phyloP scores from a whole-genome alignment of 2,113 vertebrate species.

The Leptosomus discolor region DNA sequence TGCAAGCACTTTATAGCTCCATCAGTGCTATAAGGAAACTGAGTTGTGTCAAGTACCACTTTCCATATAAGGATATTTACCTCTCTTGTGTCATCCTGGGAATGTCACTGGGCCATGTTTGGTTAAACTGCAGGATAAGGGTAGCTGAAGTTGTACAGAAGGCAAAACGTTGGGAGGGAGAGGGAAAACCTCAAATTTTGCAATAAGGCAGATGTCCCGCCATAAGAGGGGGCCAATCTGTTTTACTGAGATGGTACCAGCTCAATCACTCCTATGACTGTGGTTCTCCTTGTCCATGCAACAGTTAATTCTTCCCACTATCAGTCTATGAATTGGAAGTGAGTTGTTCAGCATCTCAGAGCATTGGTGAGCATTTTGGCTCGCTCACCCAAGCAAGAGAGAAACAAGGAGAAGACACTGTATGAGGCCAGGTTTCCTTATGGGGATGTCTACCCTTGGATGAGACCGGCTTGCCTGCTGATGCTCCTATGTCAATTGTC shows the following conservation, averaged over 20 bases:
- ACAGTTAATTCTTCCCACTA: not conserved
- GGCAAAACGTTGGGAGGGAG: not conserved
- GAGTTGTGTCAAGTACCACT: not conserved
- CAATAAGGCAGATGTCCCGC: not conserved
- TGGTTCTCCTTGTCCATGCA: not conserved
- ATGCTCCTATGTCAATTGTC: not conserved
- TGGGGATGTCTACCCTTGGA: not conserved
- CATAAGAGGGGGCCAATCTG: not conserved
- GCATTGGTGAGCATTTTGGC: not conserved
- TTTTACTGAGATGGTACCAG: not conserved
- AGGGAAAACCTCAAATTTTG: not conserved
- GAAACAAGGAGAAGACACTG: not conserved
- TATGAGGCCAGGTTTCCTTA: not conserved
- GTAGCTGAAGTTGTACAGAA: not conserved
- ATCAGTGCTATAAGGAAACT: not conserved
- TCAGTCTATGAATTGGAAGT: not conserved
- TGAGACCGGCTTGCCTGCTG: fast-evolving
- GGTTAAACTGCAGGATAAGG: not conserved
- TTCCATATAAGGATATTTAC: not conserved
- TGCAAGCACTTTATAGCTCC: not conserved
- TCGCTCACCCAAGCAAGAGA: not conserved
- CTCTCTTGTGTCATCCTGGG: not conserved
- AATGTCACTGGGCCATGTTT: not conserved
- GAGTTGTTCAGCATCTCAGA: not conserved
- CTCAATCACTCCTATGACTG: not conserved